Conservation (phyloP, 2,888 invertebrate genomes). For the Dilophus febrilis region DNA sequence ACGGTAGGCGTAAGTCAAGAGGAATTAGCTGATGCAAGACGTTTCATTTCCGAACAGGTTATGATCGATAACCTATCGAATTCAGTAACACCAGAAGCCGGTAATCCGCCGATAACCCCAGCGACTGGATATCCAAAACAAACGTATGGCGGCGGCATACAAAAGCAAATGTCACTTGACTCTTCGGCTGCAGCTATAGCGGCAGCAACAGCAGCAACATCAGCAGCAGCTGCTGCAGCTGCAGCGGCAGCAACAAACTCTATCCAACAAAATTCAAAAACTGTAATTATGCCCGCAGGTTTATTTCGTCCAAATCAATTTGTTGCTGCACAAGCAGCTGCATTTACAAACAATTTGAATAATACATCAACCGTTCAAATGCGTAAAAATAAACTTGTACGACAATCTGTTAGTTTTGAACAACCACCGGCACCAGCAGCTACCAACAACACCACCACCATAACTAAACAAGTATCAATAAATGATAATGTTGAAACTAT, state of each 20-base stretch:
- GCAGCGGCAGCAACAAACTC: constrained; percentile 1
- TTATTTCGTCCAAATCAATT: constrained; percentile 26
- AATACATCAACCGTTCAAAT: constrained; percentile 12
- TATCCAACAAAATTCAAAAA: no score
- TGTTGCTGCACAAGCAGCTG: constrained; percentile 17
- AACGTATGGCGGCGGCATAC: no score
- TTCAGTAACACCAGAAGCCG: constrained; percentile 9
- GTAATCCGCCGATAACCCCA: constrained; percentile 8
- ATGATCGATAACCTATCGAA: constrained; percentile 26
- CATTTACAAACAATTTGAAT: background rate
- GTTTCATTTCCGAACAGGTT: constrained; percentile 49
- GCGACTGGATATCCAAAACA: constrained; percentile 1
- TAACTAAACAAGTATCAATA: background rate
- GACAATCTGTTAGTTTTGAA: constrained; percentile 14
- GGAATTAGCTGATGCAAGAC: constrained; percentile 61
- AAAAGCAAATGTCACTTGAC: background rate
- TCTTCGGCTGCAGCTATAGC: constrained; percentile 8
- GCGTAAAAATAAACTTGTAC: constrained; percentile 10
- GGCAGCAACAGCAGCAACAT: no score
- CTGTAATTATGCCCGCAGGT: constrained; percentile 12
- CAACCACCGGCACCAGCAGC: constrained; percentile 4
- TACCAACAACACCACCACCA: no score
- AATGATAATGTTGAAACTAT: background rate
- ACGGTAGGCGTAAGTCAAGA: constrained; percentile 71
- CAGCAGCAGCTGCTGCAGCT: constrained; percentile 8